phyloP scores from a whole-genome alignment of 2,888 invertebrate genomes.

The Tolmerus cingulatus region DNA sequence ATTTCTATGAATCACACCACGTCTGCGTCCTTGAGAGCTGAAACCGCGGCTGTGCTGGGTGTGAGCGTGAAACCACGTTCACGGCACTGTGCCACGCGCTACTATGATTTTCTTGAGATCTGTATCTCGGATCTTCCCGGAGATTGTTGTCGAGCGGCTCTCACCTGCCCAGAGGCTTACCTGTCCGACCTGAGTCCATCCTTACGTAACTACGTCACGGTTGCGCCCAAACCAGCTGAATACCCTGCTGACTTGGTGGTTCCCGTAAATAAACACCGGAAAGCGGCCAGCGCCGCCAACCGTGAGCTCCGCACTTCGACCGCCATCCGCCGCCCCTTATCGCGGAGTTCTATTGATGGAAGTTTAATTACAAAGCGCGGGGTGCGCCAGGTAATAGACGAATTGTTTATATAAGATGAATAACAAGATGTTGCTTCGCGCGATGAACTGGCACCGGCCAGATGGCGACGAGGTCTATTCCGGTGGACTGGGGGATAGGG shows the following conservation, averaged over 20 bases:
- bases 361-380: conserved; percentile 14
- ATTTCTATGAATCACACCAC: neutral
- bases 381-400: neutral
- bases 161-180: neutral
- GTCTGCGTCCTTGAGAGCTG: conserved; percentile 8
- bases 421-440: neutral
- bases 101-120: neutral
- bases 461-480: neutral
- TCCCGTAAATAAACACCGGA: neutral
- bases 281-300: neutral
- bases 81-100: neutral
- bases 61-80: neutral
- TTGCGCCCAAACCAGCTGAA: neutral
- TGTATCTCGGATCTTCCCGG: neutral
- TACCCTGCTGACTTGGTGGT: neutral
- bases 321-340: neutral
- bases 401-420: neutral
- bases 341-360: neutral
- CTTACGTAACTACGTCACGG: neutral
- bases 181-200: neutral
- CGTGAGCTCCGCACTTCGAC: neutral
- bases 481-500: neutral
- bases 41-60: neutral
- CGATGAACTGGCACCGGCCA: neutral
- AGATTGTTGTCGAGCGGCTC: conserved; percentile 12